Conservation (phyloP, 2,113 vertebrate species). For the Porphyrio hochstetteri region DNA sequence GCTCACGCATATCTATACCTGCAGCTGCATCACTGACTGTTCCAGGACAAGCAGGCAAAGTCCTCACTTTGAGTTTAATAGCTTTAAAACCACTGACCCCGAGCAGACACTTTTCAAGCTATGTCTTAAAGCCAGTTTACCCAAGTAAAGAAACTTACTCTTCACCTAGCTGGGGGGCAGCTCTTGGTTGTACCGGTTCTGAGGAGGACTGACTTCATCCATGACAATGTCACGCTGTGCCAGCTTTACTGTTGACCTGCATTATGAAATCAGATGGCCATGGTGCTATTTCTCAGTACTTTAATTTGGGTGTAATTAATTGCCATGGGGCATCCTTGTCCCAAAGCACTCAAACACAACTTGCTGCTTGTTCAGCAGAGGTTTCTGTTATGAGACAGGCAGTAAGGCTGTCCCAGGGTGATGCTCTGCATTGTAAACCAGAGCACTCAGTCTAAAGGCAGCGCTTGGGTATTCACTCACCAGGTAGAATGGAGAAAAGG, state of each 20-base stretch:
- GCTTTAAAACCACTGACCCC: not conserved
- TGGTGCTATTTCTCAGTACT: not conserved
- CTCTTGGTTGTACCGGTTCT: not conserved
- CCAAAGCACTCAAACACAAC: not conserved
- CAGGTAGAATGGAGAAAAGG: not conserved
- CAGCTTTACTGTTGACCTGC: not conserved
- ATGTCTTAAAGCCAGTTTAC: not conserved
- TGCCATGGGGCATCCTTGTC: rapidly evolving
- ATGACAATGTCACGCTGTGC: not conserved
- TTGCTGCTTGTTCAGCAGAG: not conserved
- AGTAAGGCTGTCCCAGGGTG: not conserved
- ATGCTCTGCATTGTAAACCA: not conserved
- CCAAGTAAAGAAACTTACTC: not conserved
- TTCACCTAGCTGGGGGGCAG: not conserved
- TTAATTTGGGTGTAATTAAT: not conserved
- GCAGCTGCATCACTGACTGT: not conserved
- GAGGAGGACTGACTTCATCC: not conserved
- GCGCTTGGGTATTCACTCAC: not conserved
- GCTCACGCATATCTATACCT: not conserved
- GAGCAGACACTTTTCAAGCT: not conserved
- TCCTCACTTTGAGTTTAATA: not conserved
- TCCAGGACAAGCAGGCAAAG: not conserved
- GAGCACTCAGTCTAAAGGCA: not conserved
- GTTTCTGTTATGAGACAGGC: not conserved
- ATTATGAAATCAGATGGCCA: not conserved